Evolutionary conservation across 30 jellyfish, hydroid and myxozoan species (phyloP), one percentile per base, ranked within the genome.

Genomic region (Nemopilema nomurai): DNA sequence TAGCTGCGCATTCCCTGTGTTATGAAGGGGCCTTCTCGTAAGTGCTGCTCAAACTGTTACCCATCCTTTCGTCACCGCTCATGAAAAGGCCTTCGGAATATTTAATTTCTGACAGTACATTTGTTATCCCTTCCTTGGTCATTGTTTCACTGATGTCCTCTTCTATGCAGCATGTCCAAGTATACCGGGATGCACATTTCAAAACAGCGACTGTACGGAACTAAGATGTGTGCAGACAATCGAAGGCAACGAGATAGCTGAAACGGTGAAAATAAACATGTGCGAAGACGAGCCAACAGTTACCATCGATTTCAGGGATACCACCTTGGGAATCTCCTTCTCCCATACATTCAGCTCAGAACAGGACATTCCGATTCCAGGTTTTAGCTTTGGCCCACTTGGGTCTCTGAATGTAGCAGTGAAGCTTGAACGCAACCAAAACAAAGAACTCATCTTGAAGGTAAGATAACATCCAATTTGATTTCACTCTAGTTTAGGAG

Each of bases 281-380:
- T 80, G 89, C 26, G 51, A 41, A 23, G 28, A 50, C 19, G 89
- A 80, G 20, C 21, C 31, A 21, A 23, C 81, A 16, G 76, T 70
- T 17, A 80, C 80, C 1, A 28, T 77, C 31, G 65, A 62, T 0
- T 27, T 80, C 63, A 24, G 57, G 13, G 79, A 22, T 0, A 19
- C 33, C 62, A 19, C 81, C 0, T 18, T 67, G 31, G 89, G 89
- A 7, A 20, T 65, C 17, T 26, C 16, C 62, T 80, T 16, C 81
- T 9, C 72, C 9, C 89, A 80, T 27, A 80, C 89, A 19, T 80
- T 80, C 64, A 8, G 22, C n/a, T 29, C 70, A 4, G 74, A 80
- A 17, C 73, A 66, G 51, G 81, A 65, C 4, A 53, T 80, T 20
- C 89, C 89, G 18, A 80, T 80, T 6, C 89, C 89, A 7, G 89